These are phyloP conservation scores for Chaitophorus viminalis DNA, from an alignment of 2,888 invertebrate genomes.

Conservation along the genomic window DNA sequence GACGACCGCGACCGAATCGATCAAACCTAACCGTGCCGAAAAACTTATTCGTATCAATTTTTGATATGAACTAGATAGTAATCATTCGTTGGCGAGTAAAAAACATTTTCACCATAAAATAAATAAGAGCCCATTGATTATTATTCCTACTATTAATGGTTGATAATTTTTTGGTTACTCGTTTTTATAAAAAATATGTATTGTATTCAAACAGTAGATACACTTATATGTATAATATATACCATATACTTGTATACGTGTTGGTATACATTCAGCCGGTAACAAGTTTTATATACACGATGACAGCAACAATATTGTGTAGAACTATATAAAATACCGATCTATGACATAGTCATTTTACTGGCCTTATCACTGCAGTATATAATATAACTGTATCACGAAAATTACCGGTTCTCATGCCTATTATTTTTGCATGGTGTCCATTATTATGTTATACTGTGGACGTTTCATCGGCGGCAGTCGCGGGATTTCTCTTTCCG, in stretches of 20 bases:
- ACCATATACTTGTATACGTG: neutral
- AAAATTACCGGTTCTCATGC: neutral
- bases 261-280: neutral
- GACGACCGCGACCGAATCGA: too few species aligned
- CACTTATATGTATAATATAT: neutral
- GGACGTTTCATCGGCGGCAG: neutral
- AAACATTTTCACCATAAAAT: too few species aligned
- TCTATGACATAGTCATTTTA: neutral
- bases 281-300: neutral
- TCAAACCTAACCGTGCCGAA: too few species aligned
- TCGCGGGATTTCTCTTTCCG: neutral
- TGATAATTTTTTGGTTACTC: too few species aligned
- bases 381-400: constrained; percentile 23
- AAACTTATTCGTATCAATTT: too few species aligned
- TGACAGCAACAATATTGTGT: neutral
- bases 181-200: neutral
- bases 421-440: neutral
- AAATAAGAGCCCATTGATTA: too few species aligned
- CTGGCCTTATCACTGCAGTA: too few species aligned
- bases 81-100: too few species aligned
- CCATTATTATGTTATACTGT: neutral
- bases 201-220: too few species aligned
- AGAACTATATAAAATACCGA: neutral
- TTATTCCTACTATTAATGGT: too few species aligned
- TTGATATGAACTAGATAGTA: too few species aligned